Conservation (phyloP, 1,140 invertebrate species). For the Drosophila arawakana region DNA sequence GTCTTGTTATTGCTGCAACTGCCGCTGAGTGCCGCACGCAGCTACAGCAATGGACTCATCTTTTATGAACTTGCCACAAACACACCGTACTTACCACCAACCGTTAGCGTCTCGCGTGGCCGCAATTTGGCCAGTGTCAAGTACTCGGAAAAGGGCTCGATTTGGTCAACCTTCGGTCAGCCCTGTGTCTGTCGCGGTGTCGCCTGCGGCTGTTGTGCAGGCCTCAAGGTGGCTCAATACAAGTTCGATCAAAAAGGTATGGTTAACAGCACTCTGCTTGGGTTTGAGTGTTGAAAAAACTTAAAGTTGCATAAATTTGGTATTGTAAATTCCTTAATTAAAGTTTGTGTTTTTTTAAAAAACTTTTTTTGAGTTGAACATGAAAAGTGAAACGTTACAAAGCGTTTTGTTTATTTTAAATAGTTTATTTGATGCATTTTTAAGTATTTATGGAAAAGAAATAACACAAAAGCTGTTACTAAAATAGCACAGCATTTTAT, state of each 20-base stretch:
- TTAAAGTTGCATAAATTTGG: too few relatives aligned
- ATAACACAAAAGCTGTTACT: too few relatives aligned
- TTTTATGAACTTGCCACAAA: constrained; percentile 71
- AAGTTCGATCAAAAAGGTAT: constrained; percentile 78
- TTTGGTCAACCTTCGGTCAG: constrained; percentile 80
- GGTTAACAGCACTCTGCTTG: too few relatives aligned
- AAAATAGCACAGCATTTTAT: too few relatives aligned
- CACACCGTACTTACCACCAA: constrained; percentile 67
- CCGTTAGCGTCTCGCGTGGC: constrained; percentile 75
- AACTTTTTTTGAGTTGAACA: too few relatives aligned
- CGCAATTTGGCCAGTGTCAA: constrained; percentile 71
- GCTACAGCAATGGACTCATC: constrained; percentile 76
- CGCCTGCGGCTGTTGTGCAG: constrained; percentile 74
- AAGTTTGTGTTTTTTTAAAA: too few relatives aligned
- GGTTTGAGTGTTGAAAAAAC: too few relatives aligned
- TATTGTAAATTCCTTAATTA: too few relatives aligned
- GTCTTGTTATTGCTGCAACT: not conserved
- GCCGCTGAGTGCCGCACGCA: constrained; percentile 43
- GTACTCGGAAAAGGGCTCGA: constrained; percentile 75
- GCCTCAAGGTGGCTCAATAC: constrained; percentile 75
- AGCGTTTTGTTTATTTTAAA: too few relatives aligned
- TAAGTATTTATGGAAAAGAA: too few relatives aligned
- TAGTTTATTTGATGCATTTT: too few relatives aligned
- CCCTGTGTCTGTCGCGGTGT: constrained; percentile 67
- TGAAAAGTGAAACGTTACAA: too few relatives aligned